Base-by-base conservation (phyloP, 2,797 vertebrate species). In the Zenarchopterus dispar region DNA sequence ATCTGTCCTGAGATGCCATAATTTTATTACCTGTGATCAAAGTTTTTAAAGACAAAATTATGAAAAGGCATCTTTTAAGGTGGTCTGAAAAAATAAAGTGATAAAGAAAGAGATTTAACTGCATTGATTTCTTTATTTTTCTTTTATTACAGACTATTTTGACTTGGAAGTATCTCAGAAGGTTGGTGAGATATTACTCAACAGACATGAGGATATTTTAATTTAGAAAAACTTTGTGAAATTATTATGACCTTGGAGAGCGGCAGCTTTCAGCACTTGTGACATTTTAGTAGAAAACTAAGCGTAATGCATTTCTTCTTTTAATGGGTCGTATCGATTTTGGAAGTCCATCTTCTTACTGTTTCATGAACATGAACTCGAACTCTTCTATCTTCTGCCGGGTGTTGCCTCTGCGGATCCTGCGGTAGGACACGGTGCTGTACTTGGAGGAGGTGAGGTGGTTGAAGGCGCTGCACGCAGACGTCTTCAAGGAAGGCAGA, bases 351-450 rank as follows among this genome's bases (percentile, higher is more conserved):
- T 17, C 33, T 52, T 45, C 17, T 82, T 54, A 91, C 62, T 85
- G 61, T 36, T 89, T 80, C 74, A 84, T 94, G 70, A 97, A 92
- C 95, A 96, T 95, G 73, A 93, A 93, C 72, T 99, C 97, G 48
- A 97, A 98, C 71, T 96, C 95, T 18, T 96, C 93, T 2, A 98
- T 97, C 78, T 95, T 94, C 84, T 97, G 94, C 8, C 95, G 96
- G 44, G 97, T 98, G 90, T 97, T 98, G 70, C 97, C 97, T 86
- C 93, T 95, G 46, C 93, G 92, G 78, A 98, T 99, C 90, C 92
- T 96, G 59, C 97, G 92, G 79, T 98, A 99, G 54, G 96, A 99
- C 84, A 97, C 93, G 0, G 97, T 98, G 75, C 95, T 95, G 84
- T 97, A 98, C 67, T 93, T 93, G 72, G 94, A 92, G 4, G 94